Percentiles rank a stretch among this genome's conserved stretches.
Conservation (phyloP, 30 jellyfish, hydroid and myxozoan genomes). For the Cassiopea andromeda region DNA sequence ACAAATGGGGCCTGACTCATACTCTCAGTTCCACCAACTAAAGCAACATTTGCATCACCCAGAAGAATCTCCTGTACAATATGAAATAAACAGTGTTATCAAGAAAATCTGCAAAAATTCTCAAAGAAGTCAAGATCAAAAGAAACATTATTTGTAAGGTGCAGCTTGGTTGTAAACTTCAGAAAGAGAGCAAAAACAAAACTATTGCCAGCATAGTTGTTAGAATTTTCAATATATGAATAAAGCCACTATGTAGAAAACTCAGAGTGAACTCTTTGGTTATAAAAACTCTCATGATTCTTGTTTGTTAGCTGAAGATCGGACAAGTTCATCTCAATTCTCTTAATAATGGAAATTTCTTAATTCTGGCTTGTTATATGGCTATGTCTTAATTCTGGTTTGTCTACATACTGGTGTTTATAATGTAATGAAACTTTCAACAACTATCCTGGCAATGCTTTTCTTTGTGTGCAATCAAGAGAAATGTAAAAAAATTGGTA, state of each 20-base stretch:
- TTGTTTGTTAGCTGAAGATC: not conserved
- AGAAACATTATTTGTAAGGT: not conserved
- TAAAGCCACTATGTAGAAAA: not conserved
- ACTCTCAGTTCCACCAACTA: slow-evolving; percentile 97
- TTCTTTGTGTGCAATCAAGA: too few species aligned
- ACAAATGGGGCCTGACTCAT: slow-evolving; percentile 98
- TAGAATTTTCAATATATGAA: not conserved
- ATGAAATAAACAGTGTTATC: not conserved
- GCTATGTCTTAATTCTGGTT: not conserved
- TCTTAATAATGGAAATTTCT: not conserved
- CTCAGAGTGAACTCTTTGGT: not conserved
- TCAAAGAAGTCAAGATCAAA: not conserved
- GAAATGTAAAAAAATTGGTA: too few species aligned
- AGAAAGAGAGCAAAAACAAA: not conserved
- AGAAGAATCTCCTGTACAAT: slow-evolving; percentile 78
- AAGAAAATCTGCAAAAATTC: not conserved
- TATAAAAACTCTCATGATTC: not conserved
- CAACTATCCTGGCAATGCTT: too few species aligned
- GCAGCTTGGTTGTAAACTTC: not conserved
- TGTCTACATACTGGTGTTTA: not conserved
- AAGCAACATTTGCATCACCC: slow-evolving; percentile 92
- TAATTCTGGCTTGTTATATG: not conserved
- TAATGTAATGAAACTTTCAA: too few species aligned
- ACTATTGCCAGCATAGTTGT: not conserved
- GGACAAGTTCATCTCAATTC: not conserved